Percentiles rank a stretch among this genome's conserved stretches.
Conservation (phyloP, 2,113 vertebrate genomes). For the Pogona vitticeps region DNA sequence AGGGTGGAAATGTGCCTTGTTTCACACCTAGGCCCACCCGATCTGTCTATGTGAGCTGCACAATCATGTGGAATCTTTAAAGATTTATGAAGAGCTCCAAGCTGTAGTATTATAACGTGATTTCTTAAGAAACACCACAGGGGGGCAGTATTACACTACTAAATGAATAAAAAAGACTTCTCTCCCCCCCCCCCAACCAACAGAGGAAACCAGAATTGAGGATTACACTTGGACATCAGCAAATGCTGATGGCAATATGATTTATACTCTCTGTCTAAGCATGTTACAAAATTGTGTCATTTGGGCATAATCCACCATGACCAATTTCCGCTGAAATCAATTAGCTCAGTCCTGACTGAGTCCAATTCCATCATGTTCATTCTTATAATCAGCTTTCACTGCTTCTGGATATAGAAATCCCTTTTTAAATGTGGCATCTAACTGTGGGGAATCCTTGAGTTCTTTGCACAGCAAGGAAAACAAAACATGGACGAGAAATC, state of each 20-base stretch:
- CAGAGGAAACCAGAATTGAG: not conserved
- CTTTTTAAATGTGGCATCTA: not conserved
- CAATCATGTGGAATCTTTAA: no score
- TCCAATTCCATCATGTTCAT: not conserved
- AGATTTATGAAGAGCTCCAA: no score
- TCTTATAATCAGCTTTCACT: not conserved
- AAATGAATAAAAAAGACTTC: constrained; percentile 17
- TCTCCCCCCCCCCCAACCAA: not conserved
- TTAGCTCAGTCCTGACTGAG: not conserved
- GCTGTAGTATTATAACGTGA: no score
- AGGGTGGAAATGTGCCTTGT: no score
- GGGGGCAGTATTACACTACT: constrained; percentile 66
- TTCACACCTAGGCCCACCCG: no score
- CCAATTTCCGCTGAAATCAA: not conserved
- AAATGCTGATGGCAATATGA: not conserved
- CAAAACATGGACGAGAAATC: not conserved
- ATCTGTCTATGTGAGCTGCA: no score
- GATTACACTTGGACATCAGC: not conserved
- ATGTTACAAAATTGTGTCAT: not conserved
- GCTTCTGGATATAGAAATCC: not conserved
- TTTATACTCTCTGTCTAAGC: not conserved
- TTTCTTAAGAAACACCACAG: constrained; percentile 50
- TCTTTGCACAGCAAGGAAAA: not conserved
- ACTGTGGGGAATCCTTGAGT: not conserved
- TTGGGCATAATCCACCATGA: not conserved